Evolutionary conservation across 2,888 invertebrate genomes (phyloP), one percentile per base, ranked within the genome.

Genomic region (Dinocampus coccinellae): DNA sequence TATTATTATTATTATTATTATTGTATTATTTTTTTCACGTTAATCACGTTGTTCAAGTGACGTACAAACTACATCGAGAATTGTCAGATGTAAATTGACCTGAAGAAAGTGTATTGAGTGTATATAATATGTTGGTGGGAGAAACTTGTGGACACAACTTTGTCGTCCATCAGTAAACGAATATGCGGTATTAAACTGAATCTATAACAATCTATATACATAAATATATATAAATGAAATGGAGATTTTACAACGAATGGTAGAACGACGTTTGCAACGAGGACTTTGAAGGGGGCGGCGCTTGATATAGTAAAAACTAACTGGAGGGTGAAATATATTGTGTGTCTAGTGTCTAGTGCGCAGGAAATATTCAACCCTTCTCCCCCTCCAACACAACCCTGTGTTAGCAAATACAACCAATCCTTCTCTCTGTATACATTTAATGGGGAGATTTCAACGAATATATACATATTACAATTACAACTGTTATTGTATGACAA

Each of bases 191-290:
- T 65, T 34, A 55, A 34, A 36, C 22, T 6, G 22, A 55, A 65
- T 55, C 29, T 55, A 65, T 55, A 55, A n/a, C 53, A 47, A 47
- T 47, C 2, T 16, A 16, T 47, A 47, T 47, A 29, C 29, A n/a
- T 39, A n/a, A 4, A 47, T 47, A 47, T 47, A n/a, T 47, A 47
- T 47, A 47, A 47, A 47, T 47, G 47, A 20, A 47, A 47, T 47
- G 16, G 47, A 26, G 47, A 26, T 52, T 29, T 24, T n/a, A 29
- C 29, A 47, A 29, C 63, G 63, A 63, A 63, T 65, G 65, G 65
- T 33, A 20, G 65, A 65, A 65, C 63, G 63, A 63, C 29, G 52
- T 63, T 63, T 29, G 47, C 47, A 63, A 63, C 63, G 16, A 47
- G 39, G 26, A 10, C 47, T 63, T 20, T 29, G 16, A 47, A 60